Conservation (phyloP, 2,113 vertebrate species). For the Cathartes aura region DNA sequence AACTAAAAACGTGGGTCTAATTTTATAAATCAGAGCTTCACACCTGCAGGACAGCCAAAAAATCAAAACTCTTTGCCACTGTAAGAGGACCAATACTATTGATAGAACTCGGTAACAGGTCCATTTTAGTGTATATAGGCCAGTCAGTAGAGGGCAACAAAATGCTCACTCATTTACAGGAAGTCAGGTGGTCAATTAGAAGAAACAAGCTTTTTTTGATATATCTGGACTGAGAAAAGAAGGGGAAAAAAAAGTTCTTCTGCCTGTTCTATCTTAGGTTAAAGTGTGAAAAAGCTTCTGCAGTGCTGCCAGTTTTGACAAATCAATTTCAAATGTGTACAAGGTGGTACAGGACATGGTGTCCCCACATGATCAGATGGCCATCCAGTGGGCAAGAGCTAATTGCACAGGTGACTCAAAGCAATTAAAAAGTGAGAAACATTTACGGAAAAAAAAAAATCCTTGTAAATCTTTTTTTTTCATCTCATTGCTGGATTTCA, state of each 20-base stretch:
- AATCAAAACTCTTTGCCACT: background rate
- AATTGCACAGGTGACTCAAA: background rate
- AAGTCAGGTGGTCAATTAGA: background rate
- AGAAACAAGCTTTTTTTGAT: background rate
- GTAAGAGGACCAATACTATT: background rate
- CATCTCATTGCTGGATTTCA: background rate
- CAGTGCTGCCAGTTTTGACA: background rate
- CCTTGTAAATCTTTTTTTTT: background rate
- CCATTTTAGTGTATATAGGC: background rate
- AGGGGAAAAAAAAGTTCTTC: background rate
- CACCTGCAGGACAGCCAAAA: background rate
- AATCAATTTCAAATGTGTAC: background rate
- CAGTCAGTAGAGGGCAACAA: background rate
- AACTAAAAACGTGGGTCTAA: background rate
- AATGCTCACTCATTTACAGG: background rate
- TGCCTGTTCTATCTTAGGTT: background rate
- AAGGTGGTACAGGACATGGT: background rate
- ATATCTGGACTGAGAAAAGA: background rate
- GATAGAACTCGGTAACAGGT: background rate
- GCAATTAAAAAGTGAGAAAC: background rate
- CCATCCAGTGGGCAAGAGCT: background rate
- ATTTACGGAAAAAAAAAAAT: background rate
- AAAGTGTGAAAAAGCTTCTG: background rate
- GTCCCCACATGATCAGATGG: background rate
- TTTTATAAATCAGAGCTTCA: background rate